Base-by-base conservation (phyloP, 2,797 vertebrate species). In the Syngnathus acus region DNA sequence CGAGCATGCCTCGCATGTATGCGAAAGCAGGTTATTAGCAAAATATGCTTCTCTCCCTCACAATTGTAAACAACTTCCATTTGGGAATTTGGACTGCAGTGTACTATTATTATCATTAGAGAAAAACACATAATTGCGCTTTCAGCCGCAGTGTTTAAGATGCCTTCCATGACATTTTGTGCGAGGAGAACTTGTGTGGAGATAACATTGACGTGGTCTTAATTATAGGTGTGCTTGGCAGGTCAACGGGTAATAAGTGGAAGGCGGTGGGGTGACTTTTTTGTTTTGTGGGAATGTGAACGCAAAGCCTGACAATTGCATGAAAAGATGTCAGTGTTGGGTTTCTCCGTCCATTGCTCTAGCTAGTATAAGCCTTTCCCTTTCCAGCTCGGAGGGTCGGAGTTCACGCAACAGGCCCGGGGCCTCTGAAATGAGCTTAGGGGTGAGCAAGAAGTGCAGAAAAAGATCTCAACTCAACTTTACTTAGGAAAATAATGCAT, bases 381-480 rank as follows among this genome's bases (percentile, higher is more conserved):
- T 81, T 85, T 87, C 78, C 75, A 81, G 75, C 71, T 74, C 68
- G 75, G 7, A 32, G 81, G 82, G 80, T 84, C 76, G 82, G 72
- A 72, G 84, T 65, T 86, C 81, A 79, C 13, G 26, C 68, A 75
- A 43, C 73, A 73, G 72, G 71, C 83, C 84, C 0, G 51, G 79
- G 82, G 79, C 78, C 77, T 71, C 71, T 1, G 17, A 78, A 83
- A 81, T 65, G 69, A 80, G 80, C 64, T 61, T 65, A 66, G 74
- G 74, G 68, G 76, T 53, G n/a, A 37, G 61, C 9, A 67, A 19
- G n/a, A 76, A 79, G 81, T 82, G 84, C 80, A 84, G 3, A n/a
- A 21, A 68, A 64, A 79, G 81, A 82, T 88, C 86, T 84, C 62
- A 19, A 32, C 32, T 32, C 32, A 32, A 32, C 32, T 32, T 32